These are phyloP conservation scores for Drosophila tanythrix DNA, from an alignment of 2,888 invertebrate species.

Conservation along the genomic window DNA sequence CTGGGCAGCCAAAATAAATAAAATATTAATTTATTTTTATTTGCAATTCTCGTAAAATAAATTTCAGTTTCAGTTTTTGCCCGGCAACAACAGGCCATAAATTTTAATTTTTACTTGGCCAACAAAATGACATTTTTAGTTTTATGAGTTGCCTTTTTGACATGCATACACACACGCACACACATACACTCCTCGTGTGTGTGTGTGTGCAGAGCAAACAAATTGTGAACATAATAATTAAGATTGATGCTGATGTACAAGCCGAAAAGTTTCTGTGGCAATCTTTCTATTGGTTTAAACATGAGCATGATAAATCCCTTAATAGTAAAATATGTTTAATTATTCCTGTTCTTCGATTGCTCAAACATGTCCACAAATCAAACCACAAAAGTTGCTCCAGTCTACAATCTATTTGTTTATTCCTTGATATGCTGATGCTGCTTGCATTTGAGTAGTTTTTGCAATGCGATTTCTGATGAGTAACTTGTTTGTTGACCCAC, in stretches of 20 bases:
- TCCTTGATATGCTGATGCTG: background rate
- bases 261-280: background rate
- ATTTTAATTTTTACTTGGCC: conserved; percentile 61
- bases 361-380: background rate
- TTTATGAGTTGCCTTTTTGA: conserved; percentile 32
- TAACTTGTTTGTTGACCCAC: accelerated
- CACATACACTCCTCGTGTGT: background rate
- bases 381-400: background rate
- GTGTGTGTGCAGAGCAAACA: background rate
- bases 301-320: background rate
- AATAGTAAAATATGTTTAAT: background rate
- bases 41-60: conserved; percentile 62
- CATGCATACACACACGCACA: conserved; percentile 6
- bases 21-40: conserved; percentile 74
- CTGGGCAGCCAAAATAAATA: conserved; percentile 41
- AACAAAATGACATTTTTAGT: conserved; percentile 47
- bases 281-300: background rate
- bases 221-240: conserved; percentile 12
- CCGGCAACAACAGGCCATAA: conserved; percentile 45
- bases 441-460: background rate
- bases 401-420: background rate
- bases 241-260: background rate
- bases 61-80: conserved; percentile 24
- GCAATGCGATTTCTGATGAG: background rate
- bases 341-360: background rate